phyloP scores from a whole-genome alignment of 2,113 vertebrate species.

The Tympanuchus pallidicinctus region DNA sequence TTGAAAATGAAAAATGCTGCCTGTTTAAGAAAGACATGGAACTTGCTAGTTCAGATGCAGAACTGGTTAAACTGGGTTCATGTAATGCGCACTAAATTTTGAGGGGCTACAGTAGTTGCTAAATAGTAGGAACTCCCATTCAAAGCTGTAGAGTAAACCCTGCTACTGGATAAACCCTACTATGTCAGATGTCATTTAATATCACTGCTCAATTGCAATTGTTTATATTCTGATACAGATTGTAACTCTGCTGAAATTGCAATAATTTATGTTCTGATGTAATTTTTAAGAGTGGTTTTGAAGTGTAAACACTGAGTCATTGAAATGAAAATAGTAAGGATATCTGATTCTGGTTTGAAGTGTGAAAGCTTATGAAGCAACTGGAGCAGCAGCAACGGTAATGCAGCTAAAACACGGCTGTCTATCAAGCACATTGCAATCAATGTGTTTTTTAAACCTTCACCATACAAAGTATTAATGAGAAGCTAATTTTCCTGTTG shows the following conservation, averaged over 20 bases:
- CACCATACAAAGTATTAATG: not conserved
- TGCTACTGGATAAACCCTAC: not conserved
- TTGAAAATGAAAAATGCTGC: not conserved
- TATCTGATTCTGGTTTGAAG: constrained; percentile 14
- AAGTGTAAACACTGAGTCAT: not conserved
- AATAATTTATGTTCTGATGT: not conserved
- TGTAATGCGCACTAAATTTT: not conserved
- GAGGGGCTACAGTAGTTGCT: not conserved
- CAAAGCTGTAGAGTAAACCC: not conserved
- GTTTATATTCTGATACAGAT: not conserved
- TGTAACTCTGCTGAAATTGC: not conserved
- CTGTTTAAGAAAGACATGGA: not conserved
- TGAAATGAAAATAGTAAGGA: constrained; percentile 15
- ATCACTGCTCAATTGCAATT: not conserved
- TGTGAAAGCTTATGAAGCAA: not conserved
- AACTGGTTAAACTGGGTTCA: not conserved
- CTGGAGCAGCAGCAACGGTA: constrained; percentile 12
- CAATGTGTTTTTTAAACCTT: not conserved
- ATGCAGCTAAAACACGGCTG: not conserved
- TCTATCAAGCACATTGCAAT: not conserved
- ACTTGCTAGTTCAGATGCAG: not conserved
- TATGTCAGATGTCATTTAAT: not conserved
- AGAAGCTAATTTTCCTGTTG: not conserved
- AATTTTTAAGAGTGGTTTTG: not conserved
- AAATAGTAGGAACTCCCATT: not conserved